Conservation (phyloP, 1,140 invertebrate genomes). For the Achroia grisella region DNA sequence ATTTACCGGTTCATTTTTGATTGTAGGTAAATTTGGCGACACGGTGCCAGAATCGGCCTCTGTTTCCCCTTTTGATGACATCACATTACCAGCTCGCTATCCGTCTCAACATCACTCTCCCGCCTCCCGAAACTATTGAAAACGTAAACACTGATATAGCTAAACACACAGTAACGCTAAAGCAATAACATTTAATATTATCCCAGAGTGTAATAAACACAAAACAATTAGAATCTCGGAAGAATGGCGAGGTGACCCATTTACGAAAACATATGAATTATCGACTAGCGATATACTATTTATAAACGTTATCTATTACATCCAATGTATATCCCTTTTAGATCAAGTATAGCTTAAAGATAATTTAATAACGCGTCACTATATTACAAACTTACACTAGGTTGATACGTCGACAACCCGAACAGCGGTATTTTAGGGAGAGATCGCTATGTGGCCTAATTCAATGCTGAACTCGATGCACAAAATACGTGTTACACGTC, state of each 20-base stretch:
- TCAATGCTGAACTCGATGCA: slow-evolving; percentile 73
- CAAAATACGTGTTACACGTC: slow-evolving; percentile 72
- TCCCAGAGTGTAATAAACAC: slow-evolving; percentile 14
- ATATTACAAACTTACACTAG: slow-evolving; percentile 42
- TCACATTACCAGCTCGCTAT: slow-evolving; percentile 65
- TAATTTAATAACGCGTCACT: slow-evolving; percentile 20
- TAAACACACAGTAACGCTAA: not conserved
- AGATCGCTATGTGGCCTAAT: slow-evolving; percentile 75
- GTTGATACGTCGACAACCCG: slow-evolving; percentile 73
- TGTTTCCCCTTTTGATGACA: slow-evolving; percentile 74
- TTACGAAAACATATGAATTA: slow-evolving; percentile 71
- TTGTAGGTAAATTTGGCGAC: slow-evolving; percentile 59
- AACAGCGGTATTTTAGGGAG: slow-evolving; percentile 75
- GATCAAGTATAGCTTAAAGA: slow-evolving; percentile 6
- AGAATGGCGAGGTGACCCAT: slow-evolving; percentile 72
- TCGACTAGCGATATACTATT: slow-evolving; percentile 60
- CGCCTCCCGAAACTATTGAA: slow-evolving; percentile 48
- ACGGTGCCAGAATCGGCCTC: slow-evolving; percentile 73
- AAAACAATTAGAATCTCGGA: slow-evolving; percentile 38
- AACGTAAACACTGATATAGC: slow-evolving; percentile 30
- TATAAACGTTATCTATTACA: slow-evolving; percentile 51
- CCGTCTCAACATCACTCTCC: slow-evolving; percentile 67
- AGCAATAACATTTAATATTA: no score
- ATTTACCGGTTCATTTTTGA: slow-evolving; percentile 72
- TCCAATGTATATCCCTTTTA: slow-evolving; percentile 31